Percentiles rank a stretch among this genome's conserved stretches.
These are phyloP conservation scores for Drosophila bipectinata DNA, from an alignment of 1,140 invertebrate genomes.

Conservation along the genomic window DNA sequence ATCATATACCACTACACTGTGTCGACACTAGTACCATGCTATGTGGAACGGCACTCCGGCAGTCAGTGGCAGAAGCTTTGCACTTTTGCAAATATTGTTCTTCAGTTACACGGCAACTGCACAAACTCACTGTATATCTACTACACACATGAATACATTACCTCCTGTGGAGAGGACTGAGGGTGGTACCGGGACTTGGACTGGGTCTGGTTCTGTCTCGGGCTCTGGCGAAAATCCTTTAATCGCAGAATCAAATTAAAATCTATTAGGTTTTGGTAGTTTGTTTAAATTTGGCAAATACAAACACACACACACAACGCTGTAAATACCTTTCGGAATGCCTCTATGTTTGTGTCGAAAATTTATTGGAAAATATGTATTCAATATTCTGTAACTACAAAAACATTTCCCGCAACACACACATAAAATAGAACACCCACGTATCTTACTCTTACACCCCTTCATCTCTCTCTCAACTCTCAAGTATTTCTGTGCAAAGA, in stretches of 20 bases:
- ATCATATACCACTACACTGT: slow-evolving; percentile 18
- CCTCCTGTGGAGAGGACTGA: neutral
- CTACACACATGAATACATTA: slow-evolving; percentile 1
- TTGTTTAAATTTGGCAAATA: slow-evolving; percentile 7
- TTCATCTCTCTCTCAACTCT: slow-evolving; percentile 15
- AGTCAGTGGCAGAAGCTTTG: slow-evolving; percentile 23
- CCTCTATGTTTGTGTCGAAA: neutral
- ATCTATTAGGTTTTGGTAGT: slow-evolving; percentile 36
- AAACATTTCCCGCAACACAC: slow-evolving; percentile 20
- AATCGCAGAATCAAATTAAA: slow-evolving; percentile 70
- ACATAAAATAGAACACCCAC: neutral
- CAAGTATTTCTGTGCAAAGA: slow-evolving; percentile 36
- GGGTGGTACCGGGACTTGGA: neutral
- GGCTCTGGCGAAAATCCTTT: slow-evolving; percentile 36
- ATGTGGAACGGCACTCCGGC: slow-evolving; percentile 23
- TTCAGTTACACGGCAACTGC: slow-evolving; percentile 54
- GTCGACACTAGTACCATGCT: slow-evolving; percentile 11
- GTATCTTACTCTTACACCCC: slow-evolving; percentile 9
- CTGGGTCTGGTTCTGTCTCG: neutral
- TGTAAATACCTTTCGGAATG: slow-evolving; percentile 6
- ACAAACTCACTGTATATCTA: slow-evolving; percentile 4
- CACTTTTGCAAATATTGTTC: slow-evolving; percentile 74
- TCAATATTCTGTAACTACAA: slow-evolving; percentile 17
- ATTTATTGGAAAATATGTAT: neutral
- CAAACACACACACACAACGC: slow-evolving; percentile 14